Conservation (phyloP, 2,113 vertebrate genomes). For the Channa argus region DNA sequence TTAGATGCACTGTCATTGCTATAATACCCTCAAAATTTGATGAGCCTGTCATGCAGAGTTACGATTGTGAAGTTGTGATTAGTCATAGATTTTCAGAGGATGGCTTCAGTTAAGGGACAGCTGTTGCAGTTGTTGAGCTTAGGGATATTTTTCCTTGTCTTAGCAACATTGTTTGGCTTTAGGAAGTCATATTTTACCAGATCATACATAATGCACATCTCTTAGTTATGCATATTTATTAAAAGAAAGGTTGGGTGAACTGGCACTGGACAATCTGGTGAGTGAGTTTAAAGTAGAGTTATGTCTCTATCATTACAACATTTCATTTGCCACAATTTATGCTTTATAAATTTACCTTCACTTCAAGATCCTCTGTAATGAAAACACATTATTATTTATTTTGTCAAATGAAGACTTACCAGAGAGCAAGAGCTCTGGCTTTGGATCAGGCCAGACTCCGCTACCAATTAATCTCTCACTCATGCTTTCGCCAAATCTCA, state of each 20-base stretch:
- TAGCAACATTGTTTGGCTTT: no score
- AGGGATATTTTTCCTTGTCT: no score
- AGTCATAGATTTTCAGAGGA: no score
- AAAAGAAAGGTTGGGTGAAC: neutral
- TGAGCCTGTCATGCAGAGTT: no score
- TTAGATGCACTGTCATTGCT: no score
- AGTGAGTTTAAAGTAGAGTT: neutral
- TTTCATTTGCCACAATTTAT: constrained; percentile 8
- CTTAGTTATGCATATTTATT: neutral
- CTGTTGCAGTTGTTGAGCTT: no score
- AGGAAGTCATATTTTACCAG: no score
- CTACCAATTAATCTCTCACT: constrained; percentile 47
- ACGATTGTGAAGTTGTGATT: no score
- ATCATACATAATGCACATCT: neutral
- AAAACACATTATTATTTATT: constrained; percentile 25
- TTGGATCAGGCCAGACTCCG: constrained; percentile 24
- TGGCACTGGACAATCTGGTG: neutral
- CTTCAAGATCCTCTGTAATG: constrained; percentile 13
- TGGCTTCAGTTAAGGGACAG: no score
- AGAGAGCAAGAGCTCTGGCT: constrained; percentile 33
- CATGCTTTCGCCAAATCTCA: constrained; percentile 30
- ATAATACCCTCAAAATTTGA: no score
- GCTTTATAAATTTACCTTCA: neutral
- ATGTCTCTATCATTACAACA: constrained; percentile 11
- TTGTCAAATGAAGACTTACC: constrained; percentile 20